Evolutionary conservation across 2,888 invertebrate genomes (phyloP).

Genomic region (Unio pictorum): DNA sequence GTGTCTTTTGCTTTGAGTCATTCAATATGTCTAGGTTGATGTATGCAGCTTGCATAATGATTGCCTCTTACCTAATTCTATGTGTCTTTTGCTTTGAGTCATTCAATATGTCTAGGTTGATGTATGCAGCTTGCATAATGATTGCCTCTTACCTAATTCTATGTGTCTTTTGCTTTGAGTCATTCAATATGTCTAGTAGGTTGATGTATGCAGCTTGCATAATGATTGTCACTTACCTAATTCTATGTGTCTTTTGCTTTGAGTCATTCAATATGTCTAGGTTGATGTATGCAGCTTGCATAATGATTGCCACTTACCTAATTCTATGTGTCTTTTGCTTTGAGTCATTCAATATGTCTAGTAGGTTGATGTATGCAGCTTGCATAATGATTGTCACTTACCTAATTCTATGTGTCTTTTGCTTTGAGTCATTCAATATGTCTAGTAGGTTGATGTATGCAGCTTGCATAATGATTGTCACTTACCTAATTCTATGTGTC

Average conservation of each 20-base stretch:
- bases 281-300: conserved; percentile 55
- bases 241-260: conserved; percentile 56
- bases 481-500: conserved; percentile 63
- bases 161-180: conserved; percentile 56
- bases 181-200: conserved; percentile 55
- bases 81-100: no score
- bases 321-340: conserved; percentile 59
- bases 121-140: no score
- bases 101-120: no score
- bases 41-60: no score
- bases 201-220: conserved; percentile 55
- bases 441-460: conserved; percentile 64
- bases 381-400: conserved; percentile 9
- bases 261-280: conserved; percentile 57
- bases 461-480: conserved; percentile 9
- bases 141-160: conserved; percentile 55
- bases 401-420: conserved; percentile 65
- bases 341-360: conserved; percentile 56
- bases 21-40: no score
- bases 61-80: no score
- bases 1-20: no score
- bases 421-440: conserved; percentile 51
- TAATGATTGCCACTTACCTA: conserved; percentile 42
- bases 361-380: conserved; percentile 60
- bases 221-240: conserved; percentile 47